Evolutionary conservation across 2,888 invertebrate genomes (phyloP), one percentile per base, ranked within the genome.

Genomic region (Fragum whitleyi): DNA sequence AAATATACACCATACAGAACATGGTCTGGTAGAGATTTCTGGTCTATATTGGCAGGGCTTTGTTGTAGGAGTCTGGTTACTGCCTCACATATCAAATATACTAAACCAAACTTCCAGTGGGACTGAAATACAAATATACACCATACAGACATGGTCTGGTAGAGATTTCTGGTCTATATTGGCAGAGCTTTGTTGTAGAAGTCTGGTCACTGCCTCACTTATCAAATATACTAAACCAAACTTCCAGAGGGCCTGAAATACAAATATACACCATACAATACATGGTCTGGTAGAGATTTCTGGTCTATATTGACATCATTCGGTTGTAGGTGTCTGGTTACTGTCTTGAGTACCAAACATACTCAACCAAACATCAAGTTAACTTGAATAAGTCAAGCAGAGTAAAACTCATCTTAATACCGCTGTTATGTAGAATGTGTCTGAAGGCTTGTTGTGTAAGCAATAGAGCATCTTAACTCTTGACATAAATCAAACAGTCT

Each of bases 381-480:
- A 9, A 9, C 32, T 9, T 36, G 32, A 36, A 9, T n/a, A n/a
- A n/a, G n/a, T n/a, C n/a, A n/a, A n/a, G n/a, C n/a, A n/a, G n/a
- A n/a, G n/a, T n/a, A n/a, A n/a, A n/a, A n/a, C n/a, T 26, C 93
- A 97, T 97, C 95, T 96, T 96, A 92, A 97, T 96, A 67, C 96
- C 95, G 9, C 96, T 96, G 93, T 98, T 98, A 87, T 96, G 96
- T 16, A 98, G 94, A 42, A 98, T 95, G 94, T 98, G 98, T 42
- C 97, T 95, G 92, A 97, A 97, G 0, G 97, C 98, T 89, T 96
- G 96, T 79, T 96, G 96, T 59, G 97, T 96, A 88, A 98, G 95
- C 16, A 98, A 94, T 36, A 98, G 95, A 32, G 97, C 95, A 94
- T 98, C 98, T 80, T 98, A 96, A 90, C 97, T 95, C 0, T 97